These are phyloP conservation scores for Rhodinocichla rosea DNA, from an alignment of 2,113 vertebrate genomes.

Conservation along the genomic window DNA sequence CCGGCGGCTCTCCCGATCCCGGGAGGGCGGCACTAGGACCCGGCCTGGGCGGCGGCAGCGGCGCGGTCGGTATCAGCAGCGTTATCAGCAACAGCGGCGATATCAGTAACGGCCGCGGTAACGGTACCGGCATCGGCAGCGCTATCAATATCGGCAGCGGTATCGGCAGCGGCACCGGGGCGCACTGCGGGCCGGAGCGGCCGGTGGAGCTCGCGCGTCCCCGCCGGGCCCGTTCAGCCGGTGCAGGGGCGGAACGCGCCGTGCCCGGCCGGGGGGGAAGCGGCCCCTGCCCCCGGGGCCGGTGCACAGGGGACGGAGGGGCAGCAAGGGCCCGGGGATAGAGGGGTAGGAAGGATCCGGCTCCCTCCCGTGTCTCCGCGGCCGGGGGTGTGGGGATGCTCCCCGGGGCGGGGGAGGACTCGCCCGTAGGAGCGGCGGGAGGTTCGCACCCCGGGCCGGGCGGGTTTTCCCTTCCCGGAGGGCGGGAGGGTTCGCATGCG, in stretches of 20 bases:
- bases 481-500: neutral
- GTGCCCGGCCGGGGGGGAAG: neutral
- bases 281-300: neutral
- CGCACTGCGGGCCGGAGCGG: neutral
- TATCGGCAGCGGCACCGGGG: neutral
- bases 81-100: neutral
- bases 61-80: neutral
- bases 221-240: neutral
- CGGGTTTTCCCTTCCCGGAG: neutral
- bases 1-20: neutral
- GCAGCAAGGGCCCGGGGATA: neutral
- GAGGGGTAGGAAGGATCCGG: neutral
- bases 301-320: neutral
- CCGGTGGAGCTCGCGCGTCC: neutral
- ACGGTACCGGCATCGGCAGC: neutral
- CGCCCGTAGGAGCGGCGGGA: neutral
- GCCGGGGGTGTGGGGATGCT: neutral
- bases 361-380: neutral
- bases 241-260: neutral
- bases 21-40: neutral
- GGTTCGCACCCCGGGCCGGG: neutral
- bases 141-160: fast-evolving
- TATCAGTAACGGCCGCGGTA: neutral
- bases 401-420: no score
- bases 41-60: neutral